Conservation (phyloP, 2,113 vertebrate species). For the Emydura subglobosa region DNA sequence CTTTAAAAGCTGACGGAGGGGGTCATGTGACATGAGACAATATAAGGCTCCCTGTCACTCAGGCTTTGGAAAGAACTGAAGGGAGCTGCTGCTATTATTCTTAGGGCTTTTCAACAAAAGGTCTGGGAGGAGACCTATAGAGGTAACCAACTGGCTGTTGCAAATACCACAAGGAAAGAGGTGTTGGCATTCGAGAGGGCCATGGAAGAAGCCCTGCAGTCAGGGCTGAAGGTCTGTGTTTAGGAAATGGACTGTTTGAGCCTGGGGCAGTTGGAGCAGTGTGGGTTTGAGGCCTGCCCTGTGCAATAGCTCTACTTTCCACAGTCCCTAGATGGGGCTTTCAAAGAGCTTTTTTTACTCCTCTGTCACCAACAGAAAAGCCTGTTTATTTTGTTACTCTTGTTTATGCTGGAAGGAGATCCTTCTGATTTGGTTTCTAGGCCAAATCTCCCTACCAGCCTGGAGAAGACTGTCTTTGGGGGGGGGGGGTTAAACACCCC, state of each 20-base stretch:
- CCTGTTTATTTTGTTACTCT: neutral
- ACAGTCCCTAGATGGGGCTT: neutral
- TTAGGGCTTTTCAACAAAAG: rapidly evolving
- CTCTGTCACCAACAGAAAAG: neutral
- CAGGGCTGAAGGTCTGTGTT: neutral
- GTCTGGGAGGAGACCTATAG: rapidly evolving
- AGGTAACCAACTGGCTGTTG: rapidly evolving
- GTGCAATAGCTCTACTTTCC: neutral
- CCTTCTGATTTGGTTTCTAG: neutral
- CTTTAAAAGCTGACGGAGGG: neutral
- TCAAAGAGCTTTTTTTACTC: neutral
- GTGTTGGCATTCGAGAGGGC: rapidly evolving
- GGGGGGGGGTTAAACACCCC: too few species aligned
- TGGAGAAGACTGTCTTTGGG: neutral
- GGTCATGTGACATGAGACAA: neutral
- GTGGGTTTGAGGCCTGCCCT: neutral
- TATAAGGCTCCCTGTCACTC: neutral
- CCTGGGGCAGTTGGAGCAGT: neutral
- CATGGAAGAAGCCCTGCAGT: rapidly evolving
- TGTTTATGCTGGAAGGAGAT: neutral
- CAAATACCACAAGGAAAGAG: rapidly evolving
- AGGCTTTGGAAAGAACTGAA: rapidly evolving
- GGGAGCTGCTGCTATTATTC: too few species aligned
- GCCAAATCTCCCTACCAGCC: neutral
- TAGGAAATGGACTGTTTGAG: rapidly evolving